Conservation (phyloP, 2,797 vertebrate species). For the Melopsittacus undulatus region DNA sequence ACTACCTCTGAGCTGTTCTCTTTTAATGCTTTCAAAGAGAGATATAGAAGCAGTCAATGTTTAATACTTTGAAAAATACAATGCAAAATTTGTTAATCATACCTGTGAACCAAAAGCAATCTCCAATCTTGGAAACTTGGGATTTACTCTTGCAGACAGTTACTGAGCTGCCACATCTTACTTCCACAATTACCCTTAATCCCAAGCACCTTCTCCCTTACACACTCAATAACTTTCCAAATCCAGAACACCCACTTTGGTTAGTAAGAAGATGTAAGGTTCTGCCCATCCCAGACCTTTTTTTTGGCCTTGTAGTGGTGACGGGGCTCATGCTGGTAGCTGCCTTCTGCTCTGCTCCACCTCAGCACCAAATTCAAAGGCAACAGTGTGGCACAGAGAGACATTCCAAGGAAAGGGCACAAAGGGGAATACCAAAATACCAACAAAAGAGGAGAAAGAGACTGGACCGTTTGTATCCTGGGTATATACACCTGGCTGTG, state of each 20-base stretch:
- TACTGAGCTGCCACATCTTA: not conserved
- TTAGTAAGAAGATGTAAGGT: not conserved
- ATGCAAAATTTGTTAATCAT: not conserved
- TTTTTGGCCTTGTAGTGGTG: not conserved
- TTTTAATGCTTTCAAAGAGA: slow-evolving; percentile 87
- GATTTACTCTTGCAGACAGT: not conserved
- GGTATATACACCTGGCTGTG: accelerated
- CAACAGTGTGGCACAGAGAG: not conserved
- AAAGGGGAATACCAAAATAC: not conserved
- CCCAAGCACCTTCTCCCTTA: not conserved
- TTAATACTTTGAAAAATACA: not conserved
- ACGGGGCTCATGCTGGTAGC: not conserved
- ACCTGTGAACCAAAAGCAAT: not conserved
- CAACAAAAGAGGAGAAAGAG: not conserved
- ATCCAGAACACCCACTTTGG: not conserved
- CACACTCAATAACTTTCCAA: not conserved
- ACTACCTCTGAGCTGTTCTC: slow-evolving; percentile 98
- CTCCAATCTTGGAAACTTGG: not conserved
- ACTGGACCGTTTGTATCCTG: not conserved
- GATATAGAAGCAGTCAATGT: not conserved
- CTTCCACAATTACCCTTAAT: not conserved
- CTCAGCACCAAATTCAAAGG: not conserved
- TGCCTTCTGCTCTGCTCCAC: not conserved
- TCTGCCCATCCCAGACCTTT: not conserved
- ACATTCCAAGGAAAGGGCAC: accelerated